Conservation (phyloP, 2,888 invertebrate species). For the Heterodera filipjevi region DNA sequence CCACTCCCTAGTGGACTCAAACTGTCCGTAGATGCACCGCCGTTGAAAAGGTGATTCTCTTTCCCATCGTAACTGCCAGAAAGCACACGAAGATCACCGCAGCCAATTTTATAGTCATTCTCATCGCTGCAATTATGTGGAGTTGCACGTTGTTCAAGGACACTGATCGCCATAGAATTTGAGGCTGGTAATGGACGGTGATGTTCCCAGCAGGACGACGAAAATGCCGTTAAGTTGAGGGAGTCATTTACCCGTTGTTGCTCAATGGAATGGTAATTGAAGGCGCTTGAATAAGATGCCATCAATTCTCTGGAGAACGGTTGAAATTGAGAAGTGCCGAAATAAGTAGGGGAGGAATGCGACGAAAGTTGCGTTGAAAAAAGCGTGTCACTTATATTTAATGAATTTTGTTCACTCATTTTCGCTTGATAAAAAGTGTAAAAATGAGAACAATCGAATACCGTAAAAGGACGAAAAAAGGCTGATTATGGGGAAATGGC, state of each 20-base stretch:
- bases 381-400: not conserved
- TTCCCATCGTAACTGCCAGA: not conserved
- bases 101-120: not conserved
- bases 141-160: not conserved
- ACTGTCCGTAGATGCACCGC: not conserved
- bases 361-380: not conserved
- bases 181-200: not conserved
- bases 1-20: not conserved
- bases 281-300: not conserved
- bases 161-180: not conserved
- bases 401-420: not conserved
- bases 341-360: not conserved
- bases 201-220: not conserved
- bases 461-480: too few relatives aligned
- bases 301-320: not conserved
- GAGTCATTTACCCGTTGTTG: not conserved
- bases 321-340: not conserved
- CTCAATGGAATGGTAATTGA: not conserved
- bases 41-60: not conserved
- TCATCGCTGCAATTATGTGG: not conserved
- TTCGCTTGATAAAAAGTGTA: too few relatives aligned
- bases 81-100: not conserved
- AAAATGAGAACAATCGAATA: too few relatives aligned
- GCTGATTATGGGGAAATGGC: too few relatives aligned
- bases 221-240: not conserved